Evolutionary conservation across 2,797 vertebrate species (phyloP), one percentile per base, ranked within the genome.

Genomic region (Morus bassanus): DNA sequence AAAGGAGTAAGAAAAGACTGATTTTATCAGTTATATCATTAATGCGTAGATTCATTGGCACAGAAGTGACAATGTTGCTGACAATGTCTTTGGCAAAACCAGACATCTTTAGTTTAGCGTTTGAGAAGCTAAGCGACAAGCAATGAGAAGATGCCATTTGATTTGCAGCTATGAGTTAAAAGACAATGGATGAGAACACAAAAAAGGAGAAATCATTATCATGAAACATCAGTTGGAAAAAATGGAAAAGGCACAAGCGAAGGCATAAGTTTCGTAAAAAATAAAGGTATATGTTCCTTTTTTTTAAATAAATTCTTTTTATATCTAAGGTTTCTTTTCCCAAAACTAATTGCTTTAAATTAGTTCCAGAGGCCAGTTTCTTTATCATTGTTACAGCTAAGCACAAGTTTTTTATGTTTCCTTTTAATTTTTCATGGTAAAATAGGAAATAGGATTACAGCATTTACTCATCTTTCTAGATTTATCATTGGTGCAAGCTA

Each of bases 81-180:
- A 96, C 75, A 94, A 76, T 14, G 61, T 76, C 59, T 96, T 88
- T 68, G 51, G 46, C 9, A 54, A 94, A 95, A 41, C 39, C 54
- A 80, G 59, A 65, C 95, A 53, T 94, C 82, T 97, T 96, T 92
- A 94, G 19, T 67, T 88, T 68, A 88, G 53, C 83, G 51, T 65
- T 94, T 92, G 88, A 96, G 86, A 89, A 85, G 30, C 35, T 57
- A 59, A 83, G 73, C 67, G 57, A 91, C 82, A 92, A 37, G 43
- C 73, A 97, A 94, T 92, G 51, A 93, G 63, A 95, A 94, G 77
- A 91, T 60, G 19, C 5, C 88, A 70, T 96, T 97, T 97, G 83
- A 96, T 97, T 97, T 97, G 85, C 54, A 95, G 84, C 82, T 87
- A 82, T 89, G 59, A 89, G 70, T 91, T 97, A 93, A 93, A 90